A percentile compares a stretch with the other conserved stretches of the same genome.
Conservation (phyloP, 2,888 invertebrate genomes). For the Mesorhabditis spiculigera region DNA sequence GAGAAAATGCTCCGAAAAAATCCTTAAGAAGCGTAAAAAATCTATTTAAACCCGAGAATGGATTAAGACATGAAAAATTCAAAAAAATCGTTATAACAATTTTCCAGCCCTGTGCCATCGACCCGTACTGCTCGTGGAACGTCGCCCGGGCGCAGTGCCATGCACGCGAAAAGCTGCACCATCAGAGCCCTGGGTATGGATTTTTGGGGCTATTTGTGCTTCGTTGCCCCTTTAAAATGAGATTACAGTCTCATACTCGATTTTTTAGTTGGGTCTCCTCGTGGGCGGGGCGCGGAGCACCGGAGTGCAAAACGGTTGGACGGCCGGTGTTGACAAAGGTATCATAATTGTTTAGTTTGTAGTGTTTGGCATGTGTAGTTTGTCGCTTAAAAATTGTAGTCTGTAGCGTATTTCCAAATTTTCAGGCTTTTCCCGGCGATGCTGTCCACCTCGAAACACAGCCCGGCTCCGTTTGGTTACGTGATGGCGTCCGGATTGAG, state of each 20-base stretch:
- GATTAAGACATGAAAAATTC: constrained; percentile 63
- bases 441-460: background rate
- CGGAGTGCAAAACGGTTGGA: constrained; percentile 24
- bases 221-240: background rate
- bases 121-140: constrained; percentile 96
- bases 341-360: background rate
- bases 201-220: too few relatives aligned
- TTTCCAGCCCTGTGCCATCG: constrained; percentile 84
- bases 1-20: background rate
- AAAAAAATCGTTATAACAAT: constrained; percentile 83
- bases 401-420: too few relatives aligned
- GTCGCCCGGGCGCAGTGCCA: constrained; percentile 57
- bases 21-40: background rate
- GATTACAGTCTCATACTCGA: background rate
- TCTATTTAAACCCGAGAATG: constrained; percentile 69
- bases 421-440: background rate
- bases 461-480: background rate
- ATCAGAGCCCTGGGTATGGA: constrained; percentile 40
- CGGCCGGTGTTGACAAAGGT: background rate
- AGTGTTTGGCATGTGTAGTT: background rate
- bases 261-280: constrained; percentile 35
- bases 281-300: constrained; percentile 27
- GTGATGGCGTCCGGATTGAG: background rate
- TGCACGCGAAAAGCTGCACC: constrained; percentile 40
- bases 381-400: background rate